Base-by-base conservation (phyloP, 2,113 vertebrate species). In the Corvus hawaiiensis region DNA sequence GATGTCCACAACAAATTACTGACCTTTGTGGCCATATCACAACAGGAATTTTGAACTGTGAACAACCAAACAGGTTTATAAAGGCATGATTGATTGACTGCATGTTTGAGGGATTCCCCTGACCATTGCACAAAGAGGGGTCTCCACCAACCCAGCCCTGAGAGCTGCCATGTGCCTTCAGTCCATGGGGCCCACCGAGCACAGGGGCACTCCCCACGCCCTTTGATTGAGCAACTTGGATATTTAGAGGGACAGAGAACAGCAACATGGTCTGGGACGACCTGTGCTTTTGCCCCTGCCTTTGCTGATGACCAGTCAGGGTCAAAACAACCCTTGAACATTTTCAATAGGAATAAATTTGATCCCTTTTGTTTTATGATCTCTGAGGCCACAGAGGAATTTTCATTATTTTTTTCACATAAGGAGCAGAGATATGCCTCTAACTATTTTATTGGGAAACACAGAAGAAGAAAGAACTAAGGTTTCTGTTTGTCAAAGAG, bases 201-300 rank as follows among this genome's bases (percentile, higher is more conserved):
- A 22, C 1, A 5, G 21, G 7, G 11, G 1, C 18, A 52, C 1
- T 46, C 6, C 6, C 6, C 6, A 1, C 0, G 0, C 4, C 21
- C 3, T 6, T 48, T 37, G 20, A 14, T 24, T 43, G 18, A 78
- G 10, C 11, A 64, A 0, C 24, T 17, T 1, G 0, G 12, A 24
- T 44, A 26, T 27, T 51, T n/a, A 33, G 23, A 61, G 21, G 15
- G 13, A 49, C 7, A 30, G 16, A 27, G 4, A 6, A 4, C 1
- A 3, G 7, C 14, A 12, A 9, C 0, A 0, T 9, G 13, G 4
- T 59, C 30, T 59, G 19, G 26, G 37, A 37, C 0, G 0, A 23
- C 14, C 11, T 46, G 11, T 16, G 5, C 0, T 90, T 75, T 35
- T 62, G 10, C 12, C 7, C 8, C 2, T 59, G 18, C 10, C 16